These are phyloP conservation scores for Cervus canadensis DNA, from an alignment of 2,113 vertebrate genomes.

Conservation along the genomic window DNA sequence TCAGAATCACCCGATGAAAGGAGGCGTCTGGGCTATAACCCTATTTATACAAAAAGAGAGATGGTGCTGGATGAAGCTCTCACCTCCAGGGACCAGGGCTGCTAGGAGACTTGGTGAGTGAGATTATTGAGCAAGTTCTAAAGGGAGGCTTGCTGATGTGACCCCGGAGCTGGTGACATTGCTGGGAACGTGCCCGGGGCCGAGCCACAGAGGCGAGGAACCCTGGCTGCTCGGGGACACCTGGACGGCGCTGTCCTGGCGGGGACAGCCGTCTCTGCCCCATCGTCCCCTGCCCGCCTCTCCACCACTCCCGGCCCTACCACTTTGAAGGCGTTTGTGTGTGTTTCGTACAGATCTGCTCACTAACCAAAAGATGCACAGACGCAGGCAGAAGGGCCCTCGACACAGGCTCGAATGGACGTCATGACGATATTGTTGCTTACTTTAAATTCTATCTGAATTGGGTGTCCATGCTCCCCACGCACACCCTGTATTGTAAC, in stretches of 20 bases:
- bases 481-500: rapidly evolving
- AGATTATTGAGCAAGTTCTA: slow-evolving; percentile 77
- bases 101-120: slow-evolving; percentile 72
- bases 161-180: neutral
- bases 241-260: rapidly evolving
- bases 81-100: slow-evolving; percentile 76
- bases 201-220: neutral
- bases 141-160: slow-evolving; percentile 62
- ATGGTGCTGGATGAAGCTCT: slow-evolving; percentile 74
- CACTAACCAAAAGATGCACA: rapidly evolving
- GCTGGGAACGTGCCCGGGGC: neutral
- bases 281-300: rapidly evolving
- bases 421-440: neutral
- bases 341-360: rapidly evolving
- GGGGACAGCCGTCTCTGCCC: neutral
- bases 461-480: rapidly evolving
- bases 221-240: rapidly evolving
- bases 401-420: rapidly evolving
- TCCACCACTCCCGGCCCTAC: rapidly evolving
- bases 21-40: slow-evolving; percentile 80
- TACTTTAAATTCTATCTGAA: neutral
- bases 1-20: slow-evolving; percentile 84
- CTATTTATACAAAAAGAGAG: slow-evolving; percentile 78
- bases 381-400: rapidly evolving
- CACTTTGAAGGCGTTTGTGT: rapidly evolving